Base-by-base conservation (phyloP, 1,140 invertebrate species). In the Microvelia longipes region DNA sequence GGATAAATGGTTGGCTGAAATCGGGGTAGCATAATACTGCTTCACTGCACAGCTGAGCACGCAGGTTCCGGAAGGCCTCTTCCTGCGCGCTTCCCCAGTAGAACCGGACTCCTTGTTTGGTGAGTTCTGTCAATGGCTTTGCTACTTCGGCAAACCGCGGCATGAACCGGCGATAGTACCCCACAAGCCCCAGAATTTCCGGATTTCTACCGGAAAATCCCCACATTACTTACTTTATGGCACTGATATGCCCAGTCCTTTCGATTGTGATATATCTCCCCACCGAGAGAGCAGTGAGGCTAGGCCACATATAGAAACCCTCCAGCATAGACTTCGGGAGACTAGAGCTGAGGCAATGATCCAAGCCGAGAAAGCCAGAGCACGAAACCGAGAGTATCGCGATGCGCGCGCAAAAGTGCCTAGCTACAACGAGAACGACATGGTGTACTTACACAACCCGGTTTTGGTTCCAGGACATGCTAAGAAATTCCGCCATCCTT, bases 101-200 rank as follows among this genome's bases (percentile, higher is more conserved):
- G 28, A 67, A 29, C 2, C 1, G 35, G n/a, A 24, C 2, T 19
- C 24, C 70, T 74, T 72, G 79, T 77, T 74, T 77, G 78, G 28
- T 64, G 69, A 80, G 71, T 30, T 74, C 64, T 66, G 69, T 77
- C 35, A 81, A 71, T 14, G 79, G 78, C 75, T 76, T 73, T 13
- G 78, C 75, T 35, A 77, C 73, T 71, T 74, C 69, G 0, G 77
- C 71, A 69, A 78, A 81, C 63, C 76, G 66, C 15, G 72, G 71
- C 28, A 82, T 78, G 71, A 81, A 82, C 73, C 75, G 73, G 27
- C 80, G 27, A 69, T 82, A 82, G 72, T 81, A 82, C 5, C 77
- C 75, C 69, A 14, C 28, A 2, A 82, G 71, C 27, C 82, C 82
- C 66, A 83, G 65, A 73, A 83, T 83, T 64, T 81, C 76, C 1